These are phyloP conservation scores for Drosophila bocki DNA, from an alignment of 1,140 invertebrate species.

Conservation along the genomic window DNA sequence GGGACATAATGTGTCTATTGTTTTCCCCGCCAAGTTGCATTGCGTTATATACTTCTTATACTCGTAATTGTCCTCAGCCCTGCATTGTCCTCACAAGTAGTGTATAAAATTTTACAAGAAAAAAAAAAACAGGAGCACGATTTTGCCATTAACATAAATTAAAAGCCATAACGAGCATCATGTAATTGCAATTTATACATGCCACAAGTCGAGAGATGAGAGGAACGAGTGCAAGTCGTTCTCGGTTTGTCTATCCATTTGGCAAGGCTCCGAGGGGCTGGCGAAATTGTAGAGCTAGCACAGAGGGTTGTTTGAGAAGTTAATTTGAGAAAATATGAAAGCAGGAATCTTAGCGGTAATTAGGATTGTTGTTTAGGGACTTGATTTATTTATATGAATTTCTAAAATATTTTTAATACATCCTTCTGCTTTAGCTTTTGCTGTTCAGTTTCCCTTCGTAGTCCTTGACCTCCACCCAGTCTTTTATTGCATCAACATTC, in stretches of 20 bases:
- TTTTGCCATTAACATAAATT: conserved; percentile 80
- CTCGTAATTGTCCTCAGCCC: conserved; percentile 28
- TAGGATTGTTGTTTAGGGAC: background rate
- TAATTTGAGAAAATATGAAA: too few species aligned
- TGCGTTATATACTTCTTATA: conserved; percentile 30
- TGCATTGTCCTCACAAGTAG: conserved; percentile 28
- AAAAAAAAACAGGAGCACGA: conserved; percentile 62
- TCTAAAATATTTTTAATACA: background rate
- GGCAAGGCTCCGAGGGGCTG: background rate
- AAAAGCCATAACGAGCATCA: conserved; percentile 77
- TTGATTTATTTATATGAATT: background rate
- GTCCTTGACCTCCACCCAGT: background rate
- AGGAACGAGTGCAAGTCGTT: background rate
- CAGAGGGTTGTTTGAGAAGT: background rate
- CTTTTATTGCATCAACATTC: background rate
- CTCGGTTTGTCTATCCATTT: conserved; percentile 35
- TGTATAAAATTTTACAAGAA: conserved; percentile 18
- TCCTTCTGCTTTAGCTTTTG: background rate
- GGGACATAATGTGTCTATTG: conserved; percentile 38
- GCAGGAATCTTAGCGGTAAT: background rate
- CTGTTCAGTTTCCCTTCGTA: background rate
- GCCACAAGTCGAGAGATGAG: conserved; percentile 28
- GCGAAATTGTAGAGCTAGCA: background rate
- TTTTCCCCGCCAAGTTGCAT: conserved; percentile 48
- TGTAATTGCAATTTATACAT: conserved; percentile 80